Percentiles rank a stretch among this genome's conserved stretches.
Evolutionary conservation across 2,888 invertebrate species (phyloP).

Genomic region (Nebria salina): DNA sequence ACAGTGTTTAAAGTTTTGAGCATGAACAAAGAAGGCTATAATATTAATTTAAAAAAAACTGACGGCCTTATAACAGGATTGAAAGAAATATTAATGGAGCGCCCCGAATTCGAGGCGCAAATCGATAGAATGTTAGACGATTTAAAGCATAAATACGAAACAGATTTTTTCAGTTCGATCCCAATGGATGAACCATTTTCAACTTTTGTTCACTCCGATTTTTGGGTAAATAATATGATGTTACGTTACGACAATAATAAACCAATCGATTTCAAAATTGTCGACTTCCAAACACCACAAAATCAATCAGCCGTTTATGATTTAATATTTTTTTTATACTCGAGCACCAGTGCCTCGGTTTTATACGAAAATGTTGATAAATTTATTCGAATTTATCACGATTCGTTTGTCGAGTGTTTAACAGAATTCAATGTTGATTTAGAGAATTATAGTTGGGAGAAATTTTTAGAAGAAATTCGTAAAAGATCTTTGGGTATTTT

Average conservation of each 20-base stretch:
- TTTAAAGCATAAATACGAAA: not conserved
- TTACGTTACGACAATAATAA: slow-evolving; percentile 14
- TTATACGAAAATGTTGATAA: slow-evolving; percentile 32
- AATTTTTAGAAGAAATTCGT: slow-evolving; percentile 62
- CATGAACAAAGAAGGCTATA: not conserved
- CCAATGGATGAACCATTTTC: slow-evolving; percentile 45
- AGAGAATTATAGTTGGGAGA: slow-evolving; percentile 59
- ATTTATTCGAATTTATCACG: slow-evolving; percentile 34
- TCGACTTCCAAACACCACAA: slow-evolving; percentile 53
- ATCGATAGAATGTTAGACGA: slow-evolving; percentile 49
- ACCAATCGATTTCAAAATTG: slow-evolving; percentile 49
- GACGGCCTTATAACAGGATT: slow-evolving; percentile 7
- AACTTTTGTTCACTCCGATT: slow-evolving; percentile 47
- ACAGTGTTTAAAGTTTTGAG: slow-evolving; percentile 8
- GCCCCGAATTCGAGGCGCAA: slow-evolving; percentile 14
- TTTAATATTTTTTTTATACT: slow-evolving; percentile 52
- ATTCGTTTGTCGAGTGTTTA: slow-evolving; percentile 30
- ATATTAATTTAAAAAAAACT: not conserved
- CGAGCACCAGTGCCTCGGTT: slow-evolving; percentile 49
- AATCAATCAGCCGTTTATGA: slow-evolving; percentile 51
- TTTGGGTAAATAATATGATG: slow-evolving; percentile 50
- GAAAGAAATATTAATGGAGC: slow-evolving; percentile 12
- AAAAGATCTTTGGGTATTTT: slow-evolving; percentile 62
- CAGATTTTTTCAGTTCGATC: not conserved
- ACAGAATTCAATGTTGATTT: slow-evolving; percentile 44